Conservation (phyloP, 2,113 vertebrate species). For the Ranitomeya variabilis region DNA sequence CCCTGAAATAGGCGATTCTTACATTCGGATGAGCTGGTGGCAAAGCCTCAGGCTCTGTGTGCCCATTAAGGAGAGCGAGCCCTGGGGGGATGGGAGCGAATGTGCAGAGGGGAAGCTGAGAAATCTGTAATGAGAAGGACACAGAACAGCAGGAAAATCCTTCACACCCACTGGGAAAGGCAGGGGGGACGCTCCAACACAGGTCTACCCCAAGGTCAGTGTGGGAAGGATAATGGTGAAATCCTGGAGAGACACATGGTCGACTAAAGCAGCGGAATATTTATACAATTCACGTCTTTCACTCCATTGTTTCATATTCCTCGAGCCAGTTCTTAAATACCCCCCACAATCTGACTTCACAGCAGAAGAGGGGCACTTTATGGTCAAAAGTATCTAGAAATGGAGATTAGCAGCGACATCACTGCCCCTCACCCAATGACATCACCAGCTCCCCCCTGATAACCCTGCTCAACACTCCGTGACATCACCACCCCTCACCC, state of each 20-base stretch:
- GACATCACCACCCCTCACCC: neutral
- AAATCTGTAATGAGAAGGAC: constrained; percentile 22
- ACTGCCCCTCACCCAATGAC: too few relatives aligned
- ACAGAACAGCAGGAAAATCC: neutral
- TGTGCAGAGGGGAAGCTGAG: neutral
- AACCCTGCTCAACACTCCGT: neutral
- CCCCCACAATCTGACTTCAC: too few relatives aligned
- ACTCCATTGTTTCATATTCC: too few relatives aligned
- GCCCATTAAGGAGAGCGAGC: constrained; percentile 43
- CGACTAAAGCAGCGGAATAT: too few relatives aligned
- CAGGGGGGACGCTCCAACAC: neutral
- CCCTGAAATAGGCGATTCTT: constrained; percentile 9
- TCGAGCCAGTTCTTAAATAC: too few relatives aligned
- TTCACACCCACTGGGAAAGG: neutral
- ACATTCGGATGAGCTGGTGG: constrained; percentile 29
- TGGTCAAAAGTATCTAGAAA: too few relatives aligned
- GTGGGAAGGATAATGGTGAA: neutral
- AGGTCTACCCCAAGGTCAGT: neutral
- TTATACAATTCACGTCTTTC: too few relatives aligned
- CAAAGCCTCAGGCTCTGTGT: constrained; percentile 26
- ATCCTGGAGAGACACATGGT: neutral
- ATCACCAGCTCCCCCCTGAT: too few relatives aligned
- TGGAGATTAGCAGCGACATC: too few relatives aligned
- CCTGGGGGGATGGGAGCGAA: neutral
- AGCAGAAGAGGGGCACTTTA: too few relatives aligned